These are phyloP conservation scores for Micrasema minimum DNA, from an alignment of 1,140 invertebrate genomes.

Conservation along the genomic window DNA sequence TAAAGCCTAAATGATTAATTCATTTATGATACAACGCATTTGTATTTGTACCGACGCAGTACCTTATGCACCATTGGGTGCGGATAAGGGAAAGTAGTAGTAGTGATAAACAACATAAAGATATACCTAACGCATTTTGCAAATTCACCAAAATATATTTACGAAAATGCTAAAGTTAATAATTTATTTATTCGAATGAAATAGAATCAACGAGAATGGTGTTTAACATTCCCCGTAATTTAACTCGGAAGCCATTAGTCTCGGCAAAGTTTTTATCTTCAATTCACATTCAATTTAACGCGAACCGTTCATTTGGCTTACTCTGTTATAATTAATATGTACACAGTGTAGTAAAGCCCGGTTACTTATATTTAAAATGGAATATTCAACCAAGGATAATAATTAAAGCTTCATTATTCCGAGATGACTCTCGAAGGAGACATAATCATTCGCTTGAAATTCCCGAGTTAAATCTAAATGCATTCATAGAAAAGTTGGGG, in stretches of 20 bases:
- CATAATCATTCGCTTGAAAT: slow-evolving; percentile 38
- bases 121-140: too few relatives aligned
- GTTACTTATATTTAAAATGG: slow-evolving; percentile 41
- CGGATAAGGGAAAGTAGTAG: too few relatives aligned
- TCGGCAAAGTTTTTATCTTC: slow-evolving; percentile 53
- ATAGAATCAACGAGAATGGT: neutral
- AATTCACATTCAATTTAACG: slow-evolving; percentile 54
- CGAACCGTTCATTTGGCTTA: slow-evolving; percentile 51
- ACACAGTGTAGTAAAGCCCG: slow-evolving; percentile 37
- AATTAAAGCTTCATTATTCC: slow-evolving; percentile 42
- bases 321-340: slow-evolving; percentile 49
- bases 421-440: slow-evolving; percentile 33
- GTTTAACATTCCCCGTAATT: slow-evolving; percentile 24
- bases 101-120: too few relatives aligned
- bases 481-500: neutral
- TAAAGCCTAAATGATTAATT: too few relatives aligned
- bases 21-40: too few relatives aligned
- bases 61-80: too few relatives aligned
- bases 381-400: slow-evolving; percentile 35
- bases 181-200: neutral
- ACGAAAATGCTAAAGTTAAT: too few relatives aligned
- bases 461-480: slow-evolving; percentile 34
- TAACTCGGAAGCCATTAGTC: slow-evolving; percentile 47
- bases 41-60: too few relatives aligned
- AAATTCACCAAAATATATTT: too few relatives aligned